Evolutionary conservation across 2,888 invertebrate genomes (phyloP).

Genomic region (Gerris lacustris): DNA sequence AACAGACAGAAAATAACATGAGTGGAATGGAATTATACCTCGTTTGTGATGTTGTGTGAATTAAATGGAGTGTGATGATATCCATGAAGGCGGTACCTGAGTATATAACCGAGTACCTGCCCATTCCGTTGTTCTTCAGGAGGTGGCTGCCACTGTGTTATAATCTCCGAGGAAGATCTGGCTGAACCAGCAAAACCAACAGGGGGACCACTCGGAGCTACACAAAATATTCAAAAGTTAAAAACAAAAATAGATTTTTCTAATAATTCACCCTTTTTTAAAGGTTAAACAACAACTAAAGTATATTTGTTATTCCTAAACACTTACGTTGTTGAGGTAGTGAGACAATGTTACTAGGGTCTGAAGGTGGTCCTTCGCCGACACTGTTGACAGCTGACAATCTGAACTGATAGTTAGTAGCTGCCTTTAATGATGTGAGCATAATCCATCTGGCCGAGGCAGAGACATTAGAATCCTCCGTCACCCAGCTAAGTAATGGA

Average conservation of each 20-base stretch:
- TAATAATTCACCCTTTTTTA: background rate
- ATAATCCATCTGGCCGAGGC: constrained; percentile 64
- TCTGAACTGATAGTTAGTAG: constrained; percentile 89
- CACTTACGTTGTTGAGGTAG: constrained; percentile 88
- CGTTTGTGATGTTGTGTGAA: constrained; percentile 80
- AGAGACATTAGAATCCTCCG: constrained; percentile 74
- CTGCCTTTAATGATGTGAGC: constrained; percentile 78
- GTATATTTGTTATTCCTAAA: too few relatives aligned
- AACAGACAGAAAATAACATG: too few relatives aligned
- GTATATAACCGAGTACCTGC: constrained; percentile 82
- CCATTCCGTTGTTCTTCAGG: constrained; percentile 90
- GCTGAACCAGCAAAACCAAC: constrained; percentile 89
- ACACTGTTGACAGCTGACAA: constrained; percentile 94
- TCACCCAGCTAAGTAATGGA: constrained; percentile 75
- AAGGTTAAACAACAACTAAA: constrained; percentile 10
- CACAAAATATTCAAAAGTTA: constrained; percentile 26
- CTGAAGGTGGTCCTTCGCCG: constrained; percentile 84
- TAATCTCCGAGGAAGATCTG: constrained; percentile 85
- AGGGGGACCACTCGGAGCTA: constrained; percentile 93
- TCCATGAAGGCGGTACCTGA: constrained; percentile 80
- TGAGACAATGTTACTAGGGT: constrained; percentile 76
- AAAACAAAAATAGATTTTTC: constrained; percentile 13
- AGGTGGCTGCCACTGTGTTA: constrained; percentile 94
- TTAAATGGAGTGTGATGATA: constrained; percentile 90
- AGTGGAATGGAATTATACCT: constrained; percentile 36